phyloP scores from a whole-genome alignment of 2,888 invertebrate species.

The Lasioglossum vierecki region DNA sequence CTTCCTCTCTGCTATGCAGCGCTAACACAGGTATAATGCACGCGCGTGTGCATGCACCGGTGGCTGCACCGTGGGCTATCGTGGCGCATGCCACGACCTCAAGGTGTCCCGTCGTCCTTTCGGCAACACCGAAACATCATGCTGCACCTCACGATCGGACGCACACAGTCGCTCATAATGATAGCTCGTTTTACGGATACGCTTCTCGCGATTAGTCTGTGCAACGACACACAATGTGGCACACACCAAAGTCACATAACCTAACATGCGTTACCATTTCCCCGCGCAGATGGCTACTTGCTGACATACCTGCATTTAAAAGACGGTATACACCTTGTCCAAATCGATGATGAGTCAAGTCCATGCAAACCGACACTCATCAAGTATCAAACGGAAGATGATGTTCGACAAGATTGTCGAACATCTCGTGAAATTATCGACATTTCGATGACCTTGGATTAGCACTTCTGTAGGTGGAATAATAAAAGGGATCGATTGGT shows the following conservation, averaged over 20 bases:
- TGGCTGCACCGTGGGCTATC: conserved; percentile 45
- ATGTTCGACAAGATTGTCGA: neutral
- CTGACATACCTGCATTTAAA: neutral
- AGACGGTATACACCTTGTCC: neutral
- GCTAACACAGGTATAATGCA: conserved; percentile 20
- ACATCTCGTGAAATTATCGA: too few relatives aligned
- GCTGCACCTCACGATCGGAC: conserved; percentile 44
- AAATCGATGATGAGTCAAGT: neutral
- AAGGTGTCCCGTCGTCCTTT: conserved; percentile 41
- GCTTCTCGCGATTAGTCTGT: conserved; percentile 9
- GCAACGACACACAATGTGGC: neutral
- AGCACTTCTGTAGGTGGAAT: too few relatives aligned
- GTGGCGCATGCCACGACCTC: conserved; percentile 33
- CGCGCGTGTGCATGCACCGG: conserved; percentile 33
- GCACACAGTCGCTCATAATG: conserved; percentile 38
- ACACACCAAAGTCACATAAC: neutral
- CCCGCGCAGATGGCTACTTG: conserved; percentile 10
- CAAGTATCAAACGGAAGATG: neutral
- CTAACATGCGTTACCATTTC: conserved; percentile 5
- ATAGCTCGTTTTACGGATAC: conserved; percentile 39
- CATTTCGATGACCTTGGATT: too few relatives aligned
- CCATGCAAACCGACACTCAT: neutral
- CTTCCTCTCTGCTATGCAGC: too few relatives aligned
- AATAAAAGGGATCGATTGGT: too few relatives aligned
- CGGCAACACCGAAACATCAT: conserved; percentile 32